phyloP scores from a whole-genome alignment of 2,113 vertebrate species.

The Mungos mungo region DNA sequence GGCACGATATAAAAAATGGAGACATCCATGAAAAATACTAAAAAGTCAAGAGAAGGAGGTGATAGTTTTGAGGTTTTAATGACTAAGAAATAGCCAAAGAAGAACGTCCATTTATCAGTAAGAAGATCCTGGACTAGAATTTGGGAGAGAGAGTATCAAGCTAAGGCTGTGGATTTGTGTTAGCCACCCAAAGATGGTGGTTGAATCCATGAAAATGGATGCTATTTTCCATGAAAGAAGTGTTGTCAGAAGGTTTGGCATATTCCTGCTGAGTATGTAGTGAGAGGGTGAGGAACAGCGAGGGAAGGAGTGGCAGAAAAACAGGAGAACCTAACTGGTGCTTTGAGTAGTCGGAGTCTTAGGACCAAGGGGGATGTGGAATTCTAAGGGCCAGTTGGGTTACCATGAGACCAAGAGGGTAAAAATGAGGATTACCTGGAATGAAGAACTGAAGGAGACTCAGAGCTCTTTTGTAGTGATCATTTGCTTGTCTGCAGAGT shows the following conservation, averaged over 20 bases:
- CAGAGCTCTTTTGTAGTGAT: background rate
- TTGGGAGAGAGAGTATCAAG: background rate
- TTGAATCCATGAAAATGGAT: background rate
- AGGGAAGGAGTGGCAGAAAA: background rate
- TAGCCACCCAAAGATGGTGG: background rate
- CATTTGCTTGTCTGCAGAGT: background rate
- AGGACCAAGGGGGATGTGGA: background rate
- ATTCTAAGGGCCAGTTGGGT: background rate
- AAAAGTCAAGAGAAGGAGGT: background rate
- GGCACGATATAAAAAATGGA: background rate
- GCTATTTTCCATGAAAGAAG: background rate
- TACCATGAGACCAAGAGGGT: background rate
- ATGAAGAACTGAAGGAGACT: background rate
- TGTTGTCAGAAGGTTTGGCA: background rate
- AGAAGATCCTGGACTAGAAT: background rate
- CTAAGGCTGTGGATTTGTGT: background rate
- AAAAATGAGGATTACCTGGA: background rate
- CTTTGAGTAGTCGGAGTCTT: background rate
- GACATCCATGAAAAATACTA: background rate
- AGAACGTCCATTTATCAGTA: background rate
- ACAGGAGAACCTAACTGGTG: background rate
- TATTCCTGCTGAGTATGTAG: background rate
- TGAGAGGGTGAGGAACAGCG: background rate
- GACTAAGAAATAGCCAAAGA: background rate
- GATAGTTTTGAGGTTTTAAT: background rate